Conservation (phyloP, 2,888 invertebrate species). For the Zygogramma bicolorata region DNA sequence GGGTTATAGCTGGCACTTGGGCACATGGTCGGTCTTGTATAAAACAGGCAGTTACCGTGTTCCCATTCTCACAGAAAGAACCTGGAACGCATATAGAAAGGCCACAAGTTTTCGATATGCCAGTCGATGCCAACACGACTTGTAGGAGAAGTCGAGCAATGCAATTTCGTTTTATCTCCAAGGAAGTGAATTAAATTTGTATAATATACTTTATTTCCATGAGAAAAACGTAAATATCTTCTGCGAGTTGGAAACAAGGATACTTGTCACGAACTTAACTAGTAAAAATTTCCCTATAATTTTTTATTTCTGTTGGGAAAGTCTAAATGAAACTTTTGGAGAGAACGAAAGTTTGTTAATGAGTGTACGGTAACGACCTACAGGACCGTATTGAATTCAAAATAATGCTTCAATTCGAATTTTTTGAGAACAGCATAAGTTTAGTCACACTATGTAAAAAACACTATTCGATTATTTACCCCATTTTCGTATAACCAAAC, state of each 20-base stretch:
- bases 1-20: constrained; percentile 50
- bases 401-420: not conserved
- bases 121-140: not conserved
- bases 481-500: no score
- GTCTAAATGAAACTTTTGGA: not conserved
- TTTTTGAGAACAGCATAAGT: no score
- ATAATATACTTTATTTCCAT: constrained; percentile 8
- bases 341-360: not conserved
- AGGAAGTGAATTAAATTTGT: constrained; percentile 8
- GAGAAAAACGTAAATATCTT: not conserved
- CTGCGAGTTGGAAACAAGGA: constrained; percentile 1
- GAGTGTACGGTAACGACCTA: not conserved
- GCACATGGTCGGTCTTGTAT: constrained; percentile 49
- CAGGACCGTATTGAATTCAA: not conserved
- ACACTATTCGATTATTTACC: not conserved
- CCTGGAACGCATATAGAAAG: constrained; percentile 14
- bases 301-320: not conserved
- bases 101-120: constrained; percentile 8
- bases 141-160: constrained; percentile 2
- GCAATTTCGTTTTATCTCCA: not conserved
- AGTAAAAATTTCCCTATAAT: not conserved
- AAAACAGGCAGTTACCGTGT: constrained; percentile 50
- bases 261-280: constrained; percentile 15
- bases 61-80: constrained; percentile 41
- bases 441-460: no score